phyloP scores from a whole-genome alignment of 53 echinoderm and acorn worm species.

The Arbacia lixula region DNA sequence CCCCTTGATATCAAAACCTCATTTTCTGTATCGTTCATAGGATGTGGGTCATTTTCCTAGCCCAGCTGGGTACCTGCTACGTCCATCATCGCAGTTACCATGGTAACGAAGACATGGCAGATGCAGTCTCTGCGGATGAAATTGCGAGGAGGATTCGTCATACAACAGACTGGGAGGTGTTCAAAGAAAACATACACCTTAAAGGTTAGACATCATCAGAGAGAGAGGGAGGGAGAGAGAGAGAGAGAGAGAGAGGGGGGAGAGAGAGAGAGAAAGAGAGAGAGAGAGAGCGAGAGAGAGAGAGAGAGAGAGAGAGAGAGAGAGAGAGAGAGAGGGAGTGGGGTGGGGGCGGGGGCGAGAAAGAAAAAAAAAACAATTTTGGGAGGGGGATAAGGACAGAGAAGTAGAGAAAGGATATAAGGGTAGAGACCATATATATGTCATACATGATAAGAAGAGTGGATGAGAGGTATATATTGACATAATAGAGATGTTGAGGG shows the following conservation, averaged over 20 bases:
- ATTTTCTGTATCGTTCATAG: background rate
- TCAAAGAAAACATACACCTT: constrained; percentile 17
- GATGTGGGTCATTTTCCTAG: background rate
- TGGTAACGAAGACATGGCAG: background rate
- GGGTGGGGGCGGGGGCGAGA: background rate
- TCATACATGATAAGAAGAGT: no score
- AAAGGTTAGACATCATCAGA: background rate
- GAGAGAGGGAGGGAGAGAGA: background rate
- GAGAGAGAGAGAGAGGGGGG: background rate
- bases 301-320: background rate
- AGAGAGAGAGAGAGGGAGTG: no score
- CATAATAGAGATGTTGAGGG: no score
- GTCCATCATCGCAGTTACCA: constrained; percentile 7
- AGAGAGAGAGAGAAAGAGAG: background rate
- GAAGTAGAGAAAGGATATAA: background rate
- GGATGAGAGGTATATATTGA: no score
- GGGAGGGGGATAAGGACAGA: background rate
- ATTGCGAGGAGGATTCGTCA: constrained; percentile 28
- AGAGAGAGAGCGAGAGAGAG: background rate
- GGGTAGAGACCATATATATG: no score
- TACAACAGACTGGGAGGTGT: constrained; percentile 37
- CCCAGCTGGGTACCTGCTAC: background rate
- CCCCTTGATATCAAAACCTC: no score
- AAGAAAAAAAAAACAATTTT: background rate
- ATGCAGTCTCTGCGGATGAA: background rate